Percentiles rank a stretch among this genome's conserved stretches.
phyloP scores from a whole-genome alignment of 2,113 vertebrate genomes.

The Hippocampus mohnikei region DNA sequence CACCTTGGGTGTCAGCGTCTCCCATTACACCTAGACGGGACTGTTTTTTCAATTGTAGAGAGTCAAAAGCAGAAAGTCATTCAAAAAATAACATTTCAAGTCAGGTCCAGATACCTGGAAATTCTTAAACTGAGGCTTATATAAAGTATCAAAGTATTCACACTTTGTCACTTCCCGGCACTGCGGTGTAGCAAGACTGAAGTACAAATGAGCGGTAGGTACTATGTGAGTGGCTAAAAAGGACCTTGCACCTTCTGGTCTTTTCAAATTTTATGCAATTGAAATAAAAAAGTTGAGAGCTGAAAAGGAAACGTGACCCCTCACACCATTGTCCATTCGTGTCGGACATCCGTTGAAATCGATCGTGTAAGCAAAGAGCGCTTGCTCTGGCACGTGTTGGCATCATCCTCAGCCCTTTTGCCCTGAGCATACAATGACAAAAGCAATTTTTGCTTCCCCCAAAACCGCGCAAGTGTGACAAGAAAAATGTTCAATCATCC shows the following conservation, averaged over 20 bases:
- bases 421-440: background rate
- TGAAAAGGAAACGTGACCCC: background rate
- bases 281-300: background rate
- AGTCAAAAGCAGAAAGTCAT: no score
- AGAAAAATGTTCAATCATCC: slow-evolving; percentile 35
- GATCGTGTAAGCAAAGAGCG: background rate
- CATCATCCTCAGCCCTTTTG: slow-evolving; percentile 1
- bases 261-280: background rate
- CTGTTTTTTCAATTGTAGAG: no score
- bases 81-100: no score
- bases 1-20: no score
- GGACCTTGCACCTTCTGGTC: background rate
- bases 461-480: slow-evolving; percentile 14
- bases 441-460: slow-evolving; percentile 6
- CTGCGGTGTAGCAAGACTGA: background rate
- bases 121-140: no score
- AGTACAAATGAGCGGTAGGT: no score
- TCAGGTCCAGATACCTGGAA: no score
- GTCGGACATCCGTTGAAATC: background rate
- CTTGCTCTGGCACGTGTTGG: background rate
- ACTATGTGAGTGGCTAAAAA: background rate
- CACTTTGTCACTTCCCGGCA: no score
- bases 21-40: no score
- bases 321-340: background rate
- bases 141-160: no score